Conservation (phyloP, 2,888 invertebrate genomes). For the Melanostoma mellinum region DNA sequence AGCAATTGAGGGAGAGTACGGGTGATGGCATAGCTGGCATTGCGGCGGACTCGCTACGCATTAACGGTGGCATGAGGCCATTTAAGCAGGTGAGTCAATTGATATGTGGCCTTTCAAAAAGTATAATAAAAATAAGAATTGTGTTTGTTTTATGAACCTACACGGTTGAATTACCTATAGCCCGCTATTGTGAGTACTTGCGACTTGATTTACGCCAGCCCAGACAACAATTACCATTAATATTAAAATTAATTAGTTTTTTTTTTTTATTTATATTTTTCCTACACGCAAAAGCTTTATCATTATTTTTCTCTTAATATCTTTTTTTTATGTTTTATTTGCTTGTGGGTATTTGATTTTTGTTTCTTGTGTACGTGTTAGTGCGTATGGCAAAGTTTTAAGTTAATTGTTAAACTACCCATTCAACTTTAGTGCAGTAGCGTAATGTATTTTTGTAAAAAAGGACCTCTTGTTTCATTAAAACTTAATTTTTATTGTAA, state of each 20-base stretch:
- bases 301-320: conserved; percentile 33
- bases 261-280: conserved; percentile 55
- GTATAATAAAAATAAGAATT: conserved; percentile 7
- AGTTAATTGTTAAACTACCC: not conserved
- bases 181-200: conserved; percentile 68
- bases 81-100: conserved; percentile 92
- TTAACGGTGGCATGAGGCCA: conserved; percentile 97
- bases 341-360: not conserved
- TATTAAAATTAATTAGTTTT: conserved; percentile 66
- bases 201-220: conserved; percentile 68
- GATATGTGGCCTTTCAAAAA: conserved; percentile 47
- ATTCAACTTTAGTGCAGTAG: too few relatives aligned
- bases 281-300: conserved; percentile 58
- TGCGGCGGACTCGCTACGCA: conserved; percentile 96
- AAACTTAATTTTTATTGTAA: too few relatives aligned
- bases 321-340: not conserved
- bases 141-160: conserved; percentile 60
- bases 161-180: conserved; percentile 26
- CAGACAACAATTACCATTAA: conserved; percentile 71
- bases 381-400: not conserved
- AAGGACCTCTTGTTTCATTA: too few relatives aligned
- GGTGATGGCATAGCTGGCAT: conserved; percentile 96
- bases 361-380: not conserved
- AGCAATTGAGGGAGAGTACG: conserved; percentile 90
- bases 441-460: too few relatives aligned